Evolutionary conservation across 2,888 invertebrate genomes (phyloP), one percentile per base, ranked within the genome.

Genomic region (Xestobium rufovillosum): DNA sequence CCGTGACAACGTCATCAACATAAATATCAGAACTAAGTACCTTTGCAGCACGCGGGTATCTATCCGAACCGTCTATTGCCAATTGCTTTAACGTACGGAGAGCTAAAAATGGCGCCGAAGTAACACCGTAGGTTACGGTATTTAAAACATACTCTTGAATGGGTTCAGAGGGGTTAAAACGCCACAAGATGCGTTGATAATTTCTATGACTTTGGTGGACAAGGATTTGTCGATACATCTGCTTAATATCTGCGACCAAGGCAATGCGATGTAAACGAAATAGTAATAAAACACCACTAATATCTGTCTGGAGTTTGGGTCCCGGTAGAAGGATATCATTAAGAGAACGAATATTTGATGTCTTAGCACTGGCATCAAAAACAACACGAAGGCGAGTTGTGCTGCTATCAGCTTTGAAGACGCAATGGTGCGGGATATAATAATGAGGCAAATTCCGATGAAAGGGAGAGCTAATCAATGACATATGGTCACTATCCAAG

Each of bases 351-450:
- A 6, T n/a, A n/a, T 6, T 19, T 8, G 6, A n/a, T 8, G 23
- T 19, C n/a, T 19, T 19, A 6, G n/a, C n/a, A n/a, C 6, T 8
- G n/a, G 23, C 23, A n/a, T 19, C 23, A 19, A 19, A 19, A 19
- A 19, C 23, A 19, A 19, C 23, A 8, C 23, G 6, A 6, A 41
- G 10, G 28, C 38, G 38, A 9, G 36, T 36, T 2, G 30, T 31
- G 1, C 11, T 9, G 10, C 26, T 31, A 17, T 34, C 36, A 1
- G 14, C 14, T 13, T 35, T 38, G 1, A 28, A 2, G 3, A 43
- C 34, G 10, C 32, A 39, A 16, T 44, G 42, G 33, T 43, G 42
- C 9, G 42, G 42, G 6, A 44, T 39, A 14, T 26, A 44, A 29
- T 42, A 39, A n/a, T n/a, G n/a, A 23, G 19, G 13, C 8, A n/a